Conservation (phyloP, 2,113 vertebrate species). For the Cryptoleucopteryx plumbea region DNA sequence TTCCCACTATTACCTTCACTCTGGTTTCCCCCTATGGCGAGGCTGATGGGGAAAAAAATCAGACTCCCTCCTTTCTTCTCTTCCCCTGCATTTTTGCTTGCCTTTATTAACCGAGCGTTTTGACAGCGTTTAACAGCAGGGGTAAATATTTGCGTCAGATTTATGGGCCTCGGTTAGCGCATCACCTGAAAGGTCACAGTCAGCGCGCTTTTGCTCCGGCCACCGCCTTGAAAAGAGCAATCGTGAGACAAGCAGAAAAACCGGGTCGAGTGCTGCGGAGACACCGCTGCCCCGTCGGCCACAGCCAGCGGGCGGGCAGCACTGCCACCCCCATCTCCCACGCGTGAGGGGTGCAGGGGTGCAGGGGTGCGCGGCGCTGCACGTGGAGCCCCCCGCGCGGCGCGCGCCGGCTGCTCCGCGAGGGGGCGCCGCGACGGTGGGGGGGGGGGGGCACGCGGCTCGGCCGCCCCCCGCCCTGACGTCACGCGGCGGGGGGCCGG, state of each 20-base stretch:
- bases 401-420: too few species aligned
- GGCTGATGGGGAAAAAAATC: fast-evolving
- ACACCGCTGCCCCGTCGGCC: neutral
- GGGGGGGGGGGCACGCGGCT: too few species aligned
- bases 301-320: neutral
- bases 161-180: fast-evolving
- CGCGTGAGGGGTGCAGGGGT: neutral
- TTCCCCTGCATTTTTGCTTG: fast-evolving
- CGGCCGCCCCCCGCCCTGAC: too few species aligned
- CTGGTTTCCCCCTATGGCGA: neutral
- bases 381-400: too few species aligned
- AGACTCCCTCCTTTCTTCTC: too few species aligned
- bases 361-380: neutral
- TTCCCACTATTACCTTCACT: too few species aligned
- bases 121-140: neutral
- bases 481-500: too few species aligned
- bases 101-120: fast-evolving
- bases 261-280: fast-evolving
- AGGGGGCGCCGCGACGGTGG: too few species aligned
- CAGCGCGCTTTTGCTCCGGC: fast-evolving
- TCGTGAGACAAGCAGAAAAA: fast-evolving
- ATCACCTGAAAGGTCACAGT: fast-evolving
- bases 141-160: fast-evolving
- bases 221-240: neutral
- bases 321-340: neutral